Percentiles rank a stretch among this genome's conserved stretches.
phyloP scores from a whole-genome alignment of 2,888 invertebrate genomes.

The Chymomyza fuscimana region DNA sequence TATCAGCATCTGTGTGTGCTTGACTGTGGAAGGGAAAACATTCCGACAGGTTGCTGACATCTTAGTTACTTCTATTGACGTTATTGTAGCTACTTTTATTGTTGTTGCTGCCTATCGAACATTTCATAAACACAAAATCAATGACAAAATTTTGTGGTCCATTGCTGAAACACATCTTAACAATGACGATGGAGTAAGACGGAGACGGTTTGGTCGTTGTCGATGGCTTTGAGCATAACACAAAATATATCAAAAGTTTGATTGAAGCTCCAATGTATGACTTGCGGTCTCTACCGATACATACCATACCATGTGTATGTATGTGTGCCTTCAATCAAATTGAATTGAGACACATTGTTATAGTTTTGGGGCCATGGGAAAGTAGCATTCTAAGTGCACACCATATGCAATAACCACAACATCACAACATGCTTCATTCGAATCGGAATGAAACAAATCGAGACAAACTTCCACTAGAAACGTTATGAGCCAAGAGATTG shows the following conservation, averaged over 20 bases:
- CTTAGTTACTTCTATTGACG: not conserved
- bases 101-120: not conserved
- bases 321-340: not conserved
- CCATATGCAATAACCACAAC: slow-evolving; percentile 1
- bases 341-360: slow-evolving; percentile 4
- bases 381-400: slow-evolving; percentile 31
- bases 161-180: not conserved
- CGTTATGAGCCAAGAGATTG: not conserved
- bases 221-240: slow-evolving; percentile 40
- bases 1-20: not conserved
- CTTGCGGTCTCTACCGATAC: slow-evolving; percentile 46
- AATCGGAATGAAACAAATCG: not conserved
- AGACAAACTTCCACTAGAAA: not conserved
- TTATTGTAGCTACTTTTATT: not conserved
- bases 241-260: slow-evolving; percentile 28
- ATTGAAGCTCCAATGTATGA: slow-evolving; percentile 16
- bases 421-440: not conserved
- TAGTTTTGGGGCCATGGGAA: slow-evolving; percentile 46
- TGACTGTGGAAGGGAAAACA: not conserved
- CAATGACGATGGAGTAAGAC: not conserved
- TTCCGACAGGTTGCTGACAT: not conserved
- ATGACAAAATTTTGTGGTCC: slow-evolving; percentile 32
- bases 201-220: too few relatives aligned
- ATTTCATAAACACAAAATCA: slow-evolving; percentile 26
- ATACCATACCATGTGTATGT: slow-evolving; percentile 2